Conservation (phyloP, 2,888 invertebrate genomes). For the Clostera curtula region DNA sequence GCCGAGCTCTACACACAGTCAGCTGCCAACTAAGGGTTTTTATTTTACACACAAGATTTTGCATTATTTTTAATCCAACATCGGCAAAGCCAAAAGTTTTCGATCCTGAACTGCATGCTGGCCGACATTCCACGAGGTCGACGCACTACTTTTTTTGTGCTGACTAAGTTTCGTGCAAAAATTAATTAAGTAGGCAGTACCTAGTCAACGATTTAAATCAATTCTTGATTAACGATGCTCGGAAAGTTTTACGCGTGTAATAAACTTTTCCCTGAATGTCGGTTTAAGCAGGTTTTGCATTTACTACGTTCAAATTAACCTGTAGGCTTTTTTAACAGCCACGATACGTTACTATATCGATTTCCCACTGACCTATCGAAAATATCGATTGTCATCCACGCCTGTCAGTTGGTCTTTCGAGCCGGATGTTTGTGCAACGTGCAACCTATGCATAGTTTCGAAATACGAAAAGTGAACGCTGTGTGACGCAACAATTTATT, state of each 20-base stretch:
- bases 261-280: too few relatives aligned
- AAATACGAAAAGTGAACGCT: constrained; percentile 64
- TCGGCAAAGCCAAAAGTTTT: constrained; percentile 15
- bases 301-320: constrained; percentile 4
- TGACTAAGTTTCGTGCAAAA: constrained; percentile 9
- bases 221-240: constrained; percentile 8
- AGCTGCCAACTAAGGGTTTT: constrained; percentile 27
- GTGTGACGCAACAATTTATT: constrained; percentile 59
- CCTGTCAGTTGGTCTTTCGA: constrained; percentile 32
- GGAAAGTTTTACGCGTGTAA: too few relatives aligned
- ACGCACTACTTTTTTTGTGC: constrained; percentile 11
- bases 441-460: constrained; percentile 61
- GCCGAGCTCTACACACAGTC: constrained; percentile 28
- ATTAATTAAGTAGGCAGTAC: constrained; percentile 10
- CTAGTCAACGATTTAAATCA: constrained; percentile 10
- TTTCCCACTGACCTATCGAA: constrained; percentile 22
- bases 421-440: constrained; percentile 65
- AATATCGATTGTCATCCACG: constrained; percentile 30
- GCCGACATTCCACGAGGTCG: constrained; percentile 16
- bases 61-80: constrained; percentile 21
- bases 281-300: neutral
- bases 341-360: constrained; percentile 8
- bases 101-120: constrained; percentile 9
- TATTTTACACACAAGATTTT: constrained; percentile 30
- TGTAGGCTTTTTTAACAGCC: constrained; percentile 5